A percentile compares a stretch with the other conserved stretches of the same genome.
Evolutionary conservation across 1,140 invertebrate species (phyloP).

Genomic region (Aphidius ervi): DNA sequence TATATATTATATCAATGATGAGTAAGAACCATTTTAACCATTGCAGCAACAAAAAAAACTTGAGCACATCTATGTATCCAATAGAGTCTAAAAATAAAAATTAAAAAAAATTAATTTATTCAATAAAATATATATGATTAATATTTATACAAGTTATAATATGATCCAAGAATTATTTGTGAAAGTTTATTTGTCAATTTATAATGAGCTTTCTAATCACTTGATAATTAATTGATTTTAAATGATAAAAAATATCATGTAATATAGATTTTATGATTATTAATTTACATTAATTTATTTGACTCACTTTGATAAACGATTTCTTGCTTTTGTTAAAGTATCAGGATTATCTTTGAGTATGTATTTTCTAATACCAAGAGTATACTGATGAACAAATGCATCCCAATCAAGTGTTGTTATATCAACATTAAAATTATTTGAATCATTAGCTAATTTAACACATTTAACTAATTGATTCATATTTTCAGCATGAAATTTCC

Average conservation of each 20-base stretch:
- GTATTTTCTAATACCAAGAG: slow-evolving; percentile 74
- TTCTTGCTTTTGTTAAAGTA: slow-evolving; percentile 61
- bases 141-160: neutral
- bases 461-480: slow-evolving; percentile 62
- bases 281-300: no score
- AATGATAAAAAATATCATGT: slow-evolving; percentile 6
- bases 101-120: slow-evolving; percentile 6
- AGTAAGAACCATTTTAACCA: slow-evolving; percentile 35
- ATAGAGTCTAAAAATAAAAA: slow-evolving; percentile 42
- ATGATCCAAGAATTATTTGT: slow-evolving; percentile 3
- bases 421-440: slow-evolving; percentile 59
- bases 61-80: slow-evolving; percentile 45
- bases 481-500: slow-evolving; percentile 77
- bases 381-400: slow-evolving; percentile 67
- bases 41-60: slow-evolving; percentile 36
- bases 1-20: slow-evolving; percentile 32
- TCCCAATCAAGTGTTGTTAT: slow-evolving; percentile 63
- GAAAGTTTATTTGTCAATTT: neutral
- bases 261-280: no score
- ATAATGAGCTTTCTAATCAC: neutral
- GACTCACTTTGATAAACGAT: slow-evolving; percentile 62
- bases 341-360: slow-evolving; percentile 72
- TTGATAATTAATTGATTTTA: slow-evolving; percentile 3
- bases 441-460: slow-evolving; percentile 59
- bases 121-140: slow-evolving; percentile 1